Percentiles rank a stretch among this genome's conserved stretches.
These are phyloP conservation scores for Eidolon dupreanum DNA, from an alignment of 2,797 vertebrate species.

Conservation along the genomic window DNA sequence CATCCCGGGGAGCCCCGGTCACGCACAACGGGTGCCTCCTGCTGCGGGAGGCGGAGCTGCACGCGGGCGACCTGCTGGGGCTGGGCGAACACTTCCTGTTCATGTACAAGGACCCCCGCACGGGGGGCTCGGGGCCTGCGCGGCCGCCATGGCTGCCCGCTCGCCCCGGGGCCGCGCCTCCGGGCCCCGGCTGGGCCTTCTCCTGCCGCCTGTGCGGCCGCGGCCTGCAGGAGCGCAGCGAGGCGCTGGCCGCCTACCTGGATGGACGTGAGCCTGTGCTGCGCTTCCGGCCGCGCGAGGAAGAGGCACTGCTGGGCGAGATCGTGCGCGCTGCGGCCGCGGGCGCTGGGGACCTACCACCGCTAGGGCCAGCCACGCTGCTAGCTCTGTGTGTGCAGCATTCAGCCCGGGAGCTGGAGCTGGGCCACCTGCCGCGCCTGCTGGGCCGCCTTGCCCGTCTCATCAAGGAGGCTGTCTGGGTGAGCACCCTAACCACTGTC, in stretches of 20 bases:
- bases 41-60: slow-evolving; percentile 91
- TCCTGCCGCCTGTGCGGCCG: slow-evolving; percentile 89
- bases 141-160: slow-evolving; percentile 87
- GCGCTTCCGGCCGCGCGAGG: slow-evolving; percentile 90
- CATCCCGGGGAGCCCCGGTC: slow-evolving; percentile 92
- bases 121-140: slow-evolving; percentile 82
- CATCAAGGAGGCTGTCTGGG: slow-evolving; percentile 95
- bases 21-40: slow-evolving; percentile 93
- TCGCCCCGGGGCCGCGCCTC: slow-evolving; percentile 76
- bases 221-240: slow-evolving; percentile 91
- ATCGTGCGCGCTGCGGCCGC: slow-evolving; percentile 86
- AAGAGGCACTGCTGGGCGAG: slow-evolving; percentile 90
- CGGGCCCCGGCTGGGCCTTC: slow-evolving; percentile 80
- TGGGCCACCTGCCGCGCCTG: slow-evolving; percentile 91
- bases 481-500: slow-evolving; percentile 77
- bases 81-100: slow-evolving; percentile 94
- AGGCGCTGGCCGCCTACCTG: slow-evolving; percentile 91
- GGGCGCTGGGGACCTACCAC: slow-evolving; percentile 55
- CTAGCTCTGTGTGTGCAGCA: slow-evolving; percentile 95
- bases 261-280: slow-evolving; percentile 90
- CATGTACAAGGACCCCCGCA: slow-evolving; percentile 94
- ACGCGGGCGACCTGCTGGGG: slow-evolving; percentile 93
- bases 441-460: slow-evolving; percentile 93
- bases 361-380: slow-evolving; percentile 93
- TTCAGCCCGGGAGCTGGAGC: slow-evolving; percentile 92